These are phyloP conservation scores for Ochropleura plecta DNA, from an alignment of 2,888 invertebrate genomes.

Conservation along the genomic window DNA sequence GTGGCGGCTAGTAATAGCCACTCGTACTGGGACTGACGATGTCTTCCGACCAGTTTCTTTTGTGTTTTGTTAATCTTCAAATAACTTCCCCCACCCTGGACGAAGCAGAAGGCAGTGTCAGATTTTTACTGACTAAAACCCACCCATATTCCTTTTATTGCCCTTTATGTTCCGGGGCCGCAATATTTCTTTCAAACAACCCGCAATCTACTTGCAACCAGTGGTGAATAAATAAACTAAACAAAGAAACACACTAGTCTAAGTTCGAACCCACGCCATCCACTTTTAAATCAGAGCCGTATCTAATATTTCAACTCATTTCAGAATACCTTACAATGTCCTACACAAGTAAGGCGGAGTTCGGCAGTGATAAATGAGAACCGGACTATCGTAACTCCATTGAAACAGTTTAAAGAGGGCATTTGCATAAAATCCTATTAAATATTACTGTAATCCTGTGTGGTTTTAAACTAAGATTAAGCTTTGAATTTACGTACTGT, in stretches of 20 bases:
- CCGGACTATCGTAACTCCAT: conserved; percentile 45
- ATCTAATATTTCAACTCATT: conserved; percentile 5
- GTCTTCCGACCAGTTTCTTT: neutral
- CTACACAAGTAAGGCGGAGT: conserved; percentile 60
- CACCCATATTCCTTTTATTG: too few relatives aligned
- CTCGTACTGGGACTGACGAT: neutral
- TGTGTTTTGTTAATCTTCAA: too few relatives aligned
- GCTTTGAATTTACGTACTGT: conserved; percentile 1
- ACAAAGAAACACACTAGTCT: neutral
- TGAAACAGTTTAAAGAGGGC: conserved; percentile 32
- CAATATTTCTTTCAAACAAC: too few relatives aligned
- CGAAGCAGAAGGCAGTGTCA: too few relatives aligned
- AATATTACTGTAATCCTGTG: conserved; percentile 24
- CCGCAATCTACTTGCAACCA: too few relatives aligned
- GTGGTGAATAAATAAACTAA: neutral
- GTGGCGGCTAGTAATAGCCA: too few relatives aligned
- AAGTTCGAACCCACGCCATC: neutral
- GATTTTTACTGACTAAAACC: too few relatives aligned
- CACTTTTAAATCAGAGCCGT: neutral
- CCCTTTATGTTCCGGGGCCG: too few relatives aligned
- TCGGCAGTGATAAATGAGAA: conserved; percentile 44
- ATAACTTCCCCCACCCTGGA: too few relatives aligned
- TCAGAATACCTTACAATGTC: conserved; percentile 35
- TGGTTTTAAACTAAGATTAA: neutral
- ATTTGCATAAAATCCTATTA: conserved; percentile 50